Base-by-base conservation (phyloP, 2,888 invertebrate genomes). In the Nudaria mundana region DNA sequence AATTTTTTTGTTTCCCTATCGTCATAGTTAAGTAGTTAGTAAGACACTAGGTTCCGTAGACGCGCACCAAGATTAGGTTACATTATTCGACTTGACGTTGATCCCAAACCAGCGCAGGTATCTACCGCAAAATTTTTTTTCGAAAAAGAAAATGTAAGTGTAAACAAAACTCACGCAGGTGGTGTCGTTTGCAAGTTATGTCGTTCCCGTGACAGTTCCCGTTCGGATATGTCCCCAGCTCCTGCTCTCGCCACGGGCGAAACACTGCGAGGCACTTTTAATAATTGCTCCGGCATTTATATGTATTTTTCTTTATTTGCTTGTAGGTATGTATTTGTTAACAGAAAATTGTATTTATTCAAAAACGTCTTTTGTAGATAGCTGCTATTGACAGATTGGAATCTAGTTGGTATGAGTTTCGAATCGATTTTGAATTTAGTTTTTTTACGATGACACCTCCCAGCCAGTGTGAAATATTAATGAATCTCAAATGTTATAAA, bases 151-250 rank as follows among this genome's bases (percentile, higher is more conserved):
- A n/a, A n/a, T n/a, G n/a, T n/a, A n/a, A n/a, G n/a, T n/a, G n/a
- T n/a, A n/a, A n/a, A n/a, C n/a, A n/a, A 15, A 22, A 42, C 42
- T 76, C 39, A 84, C 82, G 74, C 68, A 16, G 77, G 80, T 0
- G 85, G 84, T 2, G 85, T 83, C 3, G 73, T 68, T 50, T 76
- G 78, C 54, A 86, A 47, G 22, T 68, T 76, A 37, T 72, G 61
- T 13, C 81, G 59, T 45, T 85, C 86, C 33, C 82, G 50, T n/a
- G 75, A 71, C 40, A 86, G 51, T 40, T 85, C 86, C 18, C 77
- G 54, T 45, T 86, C 85, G 0, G 85, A 84, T 39, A 85, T 85
- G 49, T 86, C 87, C 0, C 87, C 87, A 1, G 82, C 87, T 0
- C 87, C 87, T 0, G 75, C 64, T 29, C 80, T 51, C 6, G 78